phyloP scores from a whole-genome alignment of 2,888 invertebrate genomes.

The Leptinotarsa peninsularis region DNA sequence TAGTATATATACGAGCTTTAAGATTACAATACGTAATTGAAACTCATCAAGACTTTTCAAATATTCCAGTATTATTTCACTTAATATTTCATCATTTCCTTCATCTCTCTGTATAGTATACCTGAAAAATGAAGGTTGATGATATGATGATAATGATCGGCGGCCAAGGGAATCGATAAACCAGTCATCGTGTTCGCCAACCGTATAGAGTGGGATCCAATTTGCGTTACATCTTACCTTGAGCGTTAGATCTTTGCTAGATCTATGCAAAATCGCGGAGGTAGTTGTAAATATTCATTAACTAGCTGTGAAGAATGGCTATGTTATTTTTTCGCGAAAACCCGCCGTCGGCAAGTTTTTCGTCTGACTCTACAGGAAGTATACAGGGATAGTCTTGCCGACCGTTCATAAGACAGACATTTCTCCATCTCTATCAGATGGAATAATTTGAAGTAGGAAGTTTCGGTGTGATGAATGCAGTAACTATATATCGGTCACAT shows the following conservation, averaged over 20 bases:
- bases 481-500: no score
- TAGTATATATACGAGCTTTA: no score
- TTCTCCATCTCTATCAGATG: not conserved
- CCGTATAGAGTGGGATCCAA: conserved; percentile 20
- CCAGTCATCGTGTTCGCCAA: conserved; percentile 6
- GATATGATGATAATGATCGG: not conserved
- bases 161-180: not conserved
- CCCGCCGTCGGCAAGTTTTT: not conserved
- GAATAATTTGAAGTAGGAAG: no score
- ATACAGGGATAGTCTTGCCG: not conserved
- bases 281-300: conserved; percentile 32
- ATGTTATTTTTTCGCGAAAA: not conserved
- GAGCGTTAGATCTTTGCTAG: not conserved
- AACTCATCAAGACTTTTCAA: no score
- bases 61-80: no score
- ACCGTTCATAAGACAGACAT: not conserved
- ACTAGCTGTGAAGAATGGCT: conserved; percentile 9
- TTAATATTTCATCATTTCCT: no score
- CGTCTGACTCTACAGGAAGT: not conserved
- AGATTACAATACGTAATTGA: no score
- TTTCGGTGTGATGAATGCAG: no score
- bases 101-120: no score
- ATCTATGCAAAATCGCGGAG: conserved; percentile 13
- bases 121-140: not conserved
- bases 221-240: conserved; percentile 23